Base-by-base conservation (phyloP, 2,113 vertebrate species). In the Trogon surrucura region DNA sequence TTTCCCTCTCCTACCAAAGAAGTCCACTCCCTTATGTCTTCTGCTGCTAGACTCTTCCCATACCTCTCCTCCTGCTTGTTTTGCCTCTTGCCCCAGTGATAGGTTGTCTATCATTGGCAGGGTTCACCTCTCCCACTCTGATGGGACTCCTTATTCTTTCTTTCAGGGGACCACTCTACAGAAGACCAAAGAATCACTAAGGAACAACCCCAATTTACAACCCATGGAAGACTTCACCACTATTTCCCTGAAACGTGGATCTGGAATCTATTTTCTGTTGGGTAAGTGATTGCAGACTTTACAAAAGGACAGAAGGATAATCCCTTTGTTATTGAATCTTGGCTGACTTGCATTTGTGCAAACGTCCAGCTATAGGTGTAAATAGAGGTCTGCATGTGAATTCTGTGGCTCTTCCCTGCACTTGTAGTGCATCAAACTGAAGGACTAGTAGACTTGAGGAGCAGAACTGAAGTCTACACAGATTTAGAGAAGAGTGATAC, bases 221-320 rank as follows among this genome's bases (percentile, higher is more conserved):
- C 9, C 27, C 75, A 18, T 7, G 16, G 65, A 67, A 95, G 71
- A 64, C 32, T 51, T 45, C 97, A 97, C 20, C 97, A 87, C 10
- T 98, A 97, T 88, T 98, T 98, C 80, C 98, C 98, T 7, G 98
- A 99, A 95, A 98, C 98, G 7, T 99, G 98, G 98, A 97, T 99
- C 65, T 99, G 98, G 98, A 97, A 97, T 48, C 48, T 98, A 6
- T 89, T 98, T 70, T 95, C 97, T 79, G 50, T 98, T 27, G 98
- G 98, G 98, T 99, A 88, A 97, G 98, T 44, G 64, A 61, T 41
- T 50, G 9, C 36, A 75, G 57, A 30, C 1, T 80, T 71, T 58
- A 64, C 27, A 41, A 50, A 64, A 4, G 13, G 32, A 29, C 30
- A 53, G 30, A 82, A 64, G 29, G 57, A 18, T 56, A 14, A n/a